phyloP scores from a whole-genome alignment of 2,113 vertebrate species.

The Paramisgurnus dabryanus region DNA sequence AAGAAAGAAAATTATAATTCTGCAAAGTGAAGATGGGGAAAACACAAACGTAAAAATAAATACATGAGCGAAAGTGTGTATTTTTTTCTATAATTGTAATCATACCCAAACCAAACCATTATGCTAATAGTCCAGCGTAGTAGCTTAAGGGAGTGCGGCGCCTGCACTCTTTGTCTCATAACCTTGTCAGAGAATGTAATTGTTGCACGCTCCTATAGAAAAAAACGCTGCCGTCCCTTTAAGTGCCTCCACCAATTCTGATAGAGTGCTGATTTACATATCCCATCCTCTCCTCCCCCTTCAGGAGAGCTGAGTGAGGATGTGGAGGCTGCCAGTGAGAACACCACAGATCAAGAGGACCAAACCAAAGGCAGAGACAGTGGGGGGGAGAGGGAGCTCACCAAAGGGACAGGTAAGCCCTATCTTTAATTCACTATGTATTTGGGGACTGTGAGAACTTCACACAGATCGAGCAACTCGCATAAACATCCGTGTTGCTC shows the following conservation, averaged over 20 bases:
- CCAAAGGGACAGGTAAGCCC: slow-evolving; percentile 91
- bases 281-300: slow-evolving; percentile 79
- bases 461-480: slow-evolving; percentile 9
- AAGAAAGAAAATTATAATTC: background rate
- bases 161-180: slow-evolving; percentile 71
- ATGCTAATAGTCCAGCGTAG: slow-evolving; percentile 45
- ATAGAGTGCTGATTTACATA: slow-evolving; percentile 82
- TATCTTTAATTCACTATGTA: slow-evolving; percentile 59
- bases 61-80: background rate
- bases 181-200: slow-evolving; percentile 77
- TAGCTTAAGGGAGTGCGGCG: slow-evolving; percentile 47
- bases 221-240: slow-evolving; percentile 80
- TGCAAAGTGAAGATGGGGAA: background rate
- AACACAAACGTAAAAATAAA: background rate
- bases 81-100: slow-evolving; percentile 40
- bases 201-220: slow-evolving; percentile 76
- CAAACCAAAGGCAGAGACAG: slow-evolving; percentile 91
- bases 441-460: background rate
- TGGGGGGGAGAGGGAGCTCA: slow-evolving; percentile 90
- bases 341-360: slow-evolving; percentile 88
- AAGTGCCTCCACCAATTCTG: slow-evolving; percentile 85
- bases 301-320: slow-evolving; percentile 94
- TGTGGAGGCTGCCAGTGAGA: slow-evolving; percentile 90
- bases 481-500: slow-evolving; percentile 39
- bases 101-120: slow-evolving; percentile 47